phyloP scores from a whole-genome alignment of 2,888 invertebrate species.

The Caenorhabditis japonica region DNA sequence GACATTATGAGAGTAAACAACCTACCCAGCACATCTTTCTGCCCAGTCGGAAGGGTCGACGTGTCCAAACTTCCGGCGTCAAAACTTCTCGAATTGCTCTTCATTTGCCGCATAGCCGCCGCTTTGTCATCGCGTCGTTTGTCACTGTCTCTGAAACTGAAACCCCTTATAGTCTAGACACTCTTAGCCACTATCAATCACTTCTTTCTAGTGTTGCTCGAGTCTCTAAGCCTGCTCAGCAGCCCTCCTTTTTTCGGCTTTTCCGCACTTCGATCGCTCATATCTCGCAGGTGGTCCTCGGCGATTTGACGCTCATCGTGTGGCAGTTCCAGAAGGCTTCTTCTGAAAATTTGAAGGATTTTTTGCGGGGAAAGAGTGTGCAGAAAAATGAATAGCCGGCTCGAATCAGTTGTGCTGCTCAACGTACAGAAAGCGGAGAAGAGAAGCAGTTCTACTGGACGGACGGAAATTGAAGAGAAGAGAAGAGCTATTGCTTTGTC shows the following conservation, averaged over 20 bases:
- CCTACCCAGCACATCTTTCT: conserved; percentile 65
- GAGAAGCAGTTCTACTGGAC: conserved; percentile 32
- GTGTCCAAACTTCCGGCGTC: conserved; percentile 62
- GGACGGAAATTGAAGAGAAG: conserved; percentile 7
- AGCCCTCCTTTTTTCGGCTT: conserved; percentile 72
- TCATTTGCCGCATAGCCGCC: conserved; percentile 48
- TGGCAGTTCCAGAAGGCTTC: conserved; percentile 69
- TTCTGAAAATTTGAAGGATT: conserved; percentile 45
- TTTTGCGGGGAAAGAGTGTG: not conserved
- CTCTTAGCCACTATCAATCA: conserved; percentile 22
- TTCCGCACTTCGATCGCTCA: conserved; percentile 60
- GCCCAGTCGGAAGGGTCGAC: conserved; percentile 49
- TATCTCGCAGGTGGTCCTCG: conserved; percentile 70
- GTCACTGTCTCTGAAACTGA: conserved; percentile 49
- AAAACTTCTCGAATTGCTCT: conserved; percentile 64
- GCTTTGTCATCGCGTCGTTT: conserved; percentile 51
- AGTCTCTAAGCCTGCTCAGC: conserved; percentile 74
- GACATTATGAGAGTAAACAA: not conserved
- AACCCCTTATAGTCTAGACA: conserved; percentile 7
- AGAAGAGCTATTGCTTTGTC: too few relatives aligned
- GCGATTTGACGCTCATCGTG: conserved; percentile 71
- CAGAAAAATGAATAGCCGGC: not conserved
- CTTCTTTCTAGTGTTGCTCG: conserved; percentile 72
- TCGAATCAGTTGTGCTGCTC: conserved; percentile 29
- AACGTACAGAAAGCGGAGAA: conserved; percentile 45